phyloP scores from a whole-genome alignment of 2,888 invertebrate species.

The Athalia rosae region DNA sequence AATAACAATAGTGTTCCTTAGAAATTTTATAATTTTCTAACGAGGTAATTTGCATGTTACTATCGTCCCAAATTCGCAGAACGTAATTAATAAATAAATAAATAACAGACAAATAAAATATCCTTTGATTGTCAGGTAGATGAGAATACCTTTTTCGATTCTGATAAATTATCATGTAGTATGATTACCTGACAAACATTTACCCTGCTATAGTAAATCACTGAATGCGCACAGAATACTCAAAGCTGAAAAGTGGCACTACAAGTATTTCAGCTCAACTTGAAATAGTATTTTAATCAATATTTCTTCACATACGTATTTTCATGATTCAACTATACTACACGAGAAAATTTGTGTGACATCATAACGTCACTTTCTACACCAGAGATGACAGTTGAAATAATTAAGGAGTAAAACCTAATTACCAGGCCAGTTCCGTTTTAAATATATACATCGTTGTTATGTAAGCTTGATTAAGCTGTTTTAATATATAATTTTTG shows the following conservation, averaged over 20 bases:
- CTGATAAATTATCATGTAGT: background rate
- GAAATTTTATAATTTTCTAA: constrained; percentile 1
- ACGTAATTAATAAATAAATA: constrained; percentile 23
- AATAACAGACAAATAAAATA: background rate
- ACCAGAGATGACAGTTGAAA: constrained; percentile 3
- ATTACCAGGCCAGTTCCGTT: background rate
- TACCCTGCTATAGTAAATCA: background rate
- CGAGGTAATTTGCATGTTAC: background rate
- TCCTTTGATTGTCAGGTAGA: constrained; percentile 4
- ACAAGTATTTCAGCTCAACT: background rate
- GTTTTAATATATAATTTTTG: background rate
- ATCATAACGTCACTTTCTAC: background rate
- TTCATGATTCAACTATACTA: background rate
- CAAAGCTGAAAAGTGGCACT: background rate
- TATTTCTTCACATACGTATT: background rate
- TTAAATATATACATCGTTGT: background rate
- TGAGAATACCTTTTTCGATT: background rate
- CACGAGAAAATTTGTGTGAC: background rate
- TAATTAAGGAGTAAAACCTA: background rate
- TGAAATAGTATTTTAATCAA: background rate
- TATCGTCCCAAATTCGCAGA: background rate
- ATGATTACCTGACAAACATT: background rate
- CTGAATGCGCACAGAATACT: background rate
- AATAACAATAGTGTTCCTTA: constrained; percentile 1
- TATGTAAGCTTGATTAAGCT: no score